These are phyloP conservation scores for Peribatodes rhomboidaria DNA, from an alignment of 2,888 invertebrate species.

Conservation along the genomic window DNA sequence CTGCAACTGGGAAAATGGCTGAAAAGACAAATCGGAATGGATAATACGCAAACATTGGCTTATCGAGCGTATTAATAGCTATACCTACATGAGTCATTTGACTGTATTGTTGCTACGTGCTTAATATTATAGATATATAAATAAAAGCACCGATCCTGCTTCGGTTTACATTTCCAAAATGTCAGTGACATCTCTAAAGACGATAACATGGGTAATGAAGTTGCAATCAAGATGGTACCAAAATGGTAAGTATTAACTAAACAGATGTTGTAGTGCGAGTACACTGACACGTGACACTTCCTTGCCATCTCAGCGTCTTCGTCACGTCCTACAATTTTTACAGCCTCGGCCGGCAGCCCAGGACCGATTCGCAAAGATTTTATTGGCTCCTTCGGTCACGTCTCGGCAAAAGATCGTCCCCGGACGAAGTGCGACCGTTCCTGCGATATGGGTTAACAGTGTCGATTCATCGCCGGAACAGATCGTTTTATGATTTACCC, in stretches of 20 bases:
- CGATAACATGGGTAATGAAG: too few species aligned
- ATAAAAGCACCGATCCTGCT: too few species aligned
- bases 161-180: too few species aligned
- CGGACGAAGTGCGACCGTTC: constrained; percentile 69
- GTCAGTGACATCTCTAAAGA: neutral
- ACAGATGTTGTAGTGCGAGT: constrained; percentile 42
- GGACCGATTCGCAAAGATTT: constrained; percentile 70
- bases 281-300: constrained; percentile 46
- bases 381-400: constrained; percentile 80
- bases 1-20: neutral
- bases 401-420: constrained; percentile 74
- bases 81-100: too few species aligned
- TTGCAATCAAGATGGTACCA: neutral
- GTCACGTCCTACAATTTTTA: constrained; percentile 75
- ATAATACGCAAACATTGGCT: too few species aligned
- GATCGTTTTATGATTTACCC: constrained; percentile 75
- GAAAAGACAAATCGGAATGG: neutral
- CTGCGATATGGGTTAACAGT: constrained; percentile 73
- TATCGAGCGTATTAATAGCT: too few species aligned
- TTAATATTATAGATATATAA: too few species aligned
- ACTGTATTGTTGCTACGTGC: too few species aligned
- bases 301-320: constrained; percentile 51
- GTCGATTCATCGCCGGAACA: constrained; percentile 71
- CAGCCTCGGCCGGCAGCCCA: constrained; percentile 60
- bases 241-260: neutral